These are phyloP conservation scores for Circaetus cinerascens DNA, from an alignment of 2,113 vertebrate genomes.

Conservation along the genomic window DNA sequence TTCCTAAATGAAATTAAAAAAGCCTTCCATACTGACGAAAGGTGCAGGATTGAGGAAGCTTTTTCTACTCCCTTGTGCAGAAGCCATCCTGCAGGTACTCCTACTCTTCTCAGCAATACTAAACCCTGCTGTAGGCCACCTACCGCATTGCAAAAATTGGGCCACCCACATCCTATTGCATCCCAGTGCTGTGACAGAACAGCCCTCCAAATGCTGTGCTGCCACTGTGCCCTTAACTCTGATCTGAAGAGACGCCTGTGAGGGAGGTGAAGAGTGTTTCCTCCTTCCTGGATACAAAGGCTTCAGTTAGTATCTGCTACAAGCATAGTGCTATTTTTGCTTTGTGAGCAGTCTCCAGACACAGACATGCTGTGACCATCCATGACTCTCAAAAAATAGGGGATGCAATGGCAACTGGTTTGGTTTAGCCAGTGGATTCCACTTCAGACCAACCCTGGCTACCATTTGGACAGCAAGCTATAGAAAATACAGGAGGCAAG, in stretches of 20 bases:
- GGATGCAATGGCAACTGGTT: neutral
- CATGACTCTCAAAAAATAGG: neutral
- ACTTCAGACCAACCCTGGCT: neutral
- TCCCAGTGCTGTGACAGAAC: neutral
- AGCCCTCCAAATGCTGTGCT: neutral
- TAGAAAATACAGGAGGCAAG: neutral
- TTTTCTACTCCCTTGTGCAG: neutral
- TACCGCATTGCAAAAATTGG: neutral
- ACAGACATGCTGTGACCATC: neutral
- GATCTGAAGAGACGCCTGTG: neutral
- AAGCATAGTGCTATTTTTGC: neutral
- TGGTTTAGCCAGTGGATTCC: neutral
- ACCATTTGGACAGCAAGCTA: neutral
- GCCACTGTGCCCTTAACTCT: neutral
- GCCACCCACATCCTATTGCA: neutral
- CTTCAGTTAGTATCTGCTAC: neutral
- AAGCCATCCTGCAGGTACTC: neutral
- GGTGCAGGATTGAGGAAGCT: neutral
- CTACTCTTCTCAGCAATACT: neutral
- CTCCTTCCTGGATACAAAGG: neutral
- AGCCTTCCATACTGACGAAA: neutral
- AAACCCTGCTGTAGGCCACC: neutral
- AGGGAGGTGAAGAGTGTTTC: neutral
- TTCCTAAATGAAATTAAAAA: neutral
- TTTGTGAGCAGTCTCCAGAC: neutral